These are phyloP conservation scores for Danaus plexippus DNA, from an alignment of 1,140 invertebrate genomes.

Conservation along the genomic window DNA sequence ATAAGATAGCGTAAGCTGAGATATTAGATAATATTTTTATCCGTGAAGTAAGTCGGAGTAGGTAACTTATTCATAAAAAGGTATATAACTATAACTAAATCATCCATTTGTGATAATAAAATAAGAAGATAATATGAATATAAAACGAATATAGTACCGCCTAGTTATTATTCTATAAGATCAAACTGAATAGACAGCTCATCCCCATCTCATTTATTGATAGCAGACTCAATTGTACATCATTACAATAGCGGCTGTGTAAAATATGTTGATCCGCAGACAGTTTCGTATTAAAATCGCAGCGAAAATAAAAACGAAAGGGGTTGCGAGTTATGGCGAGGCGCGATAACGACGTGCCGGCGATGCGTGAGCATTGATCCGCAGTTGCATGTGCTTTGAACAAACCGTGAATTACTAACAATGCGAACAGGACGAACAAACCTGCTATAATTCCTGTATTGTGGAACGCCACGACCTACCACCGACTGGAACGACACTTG, in stretches of 20 bases:
- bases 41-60: too few species aligned
- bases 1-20: too few species aligned
- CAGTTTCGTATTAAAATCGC: constrained; percentile 57
- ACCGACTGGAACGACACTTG: constrained; percentile 9
- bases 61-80: too few species aligned
- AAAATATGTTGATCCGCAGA: constrained; percentile 63
- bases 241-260: constrained; percentile 42
- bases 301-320: constrained; percentile 49
- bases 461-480: constrained; percentile 33
- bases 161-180: background rate
- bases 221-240: constrained; percentile 44
- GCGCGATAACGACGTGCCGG: constrained; percentile 50
- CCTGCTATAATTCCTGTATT: constrained; percentile 57
- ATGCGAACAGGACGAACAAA: constrained; percentile 40
- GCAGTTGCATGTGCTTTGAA: constrained; percentile 34
- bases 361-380: constrained; percentile 50
- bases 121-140: too few species aligned
- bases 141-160: too few species aligned
- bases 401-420: constrained; percentile 31
- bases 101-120: too few species aligned
- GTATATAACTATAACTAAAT: too few species aligned
- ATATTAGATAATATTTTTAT: too few species aligned
- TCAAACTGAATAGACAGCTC: constrained; percentile 24
- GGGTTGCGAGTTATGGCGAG: constrained; percentile 45
- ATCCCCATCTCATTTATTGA: constrained; percentile 44